These are phyloP conservation scores for Sphaeridia pumilis DNA, from an alignment of 2,888 invertebrate genomes.

Conservation along the genomic window DNA sequence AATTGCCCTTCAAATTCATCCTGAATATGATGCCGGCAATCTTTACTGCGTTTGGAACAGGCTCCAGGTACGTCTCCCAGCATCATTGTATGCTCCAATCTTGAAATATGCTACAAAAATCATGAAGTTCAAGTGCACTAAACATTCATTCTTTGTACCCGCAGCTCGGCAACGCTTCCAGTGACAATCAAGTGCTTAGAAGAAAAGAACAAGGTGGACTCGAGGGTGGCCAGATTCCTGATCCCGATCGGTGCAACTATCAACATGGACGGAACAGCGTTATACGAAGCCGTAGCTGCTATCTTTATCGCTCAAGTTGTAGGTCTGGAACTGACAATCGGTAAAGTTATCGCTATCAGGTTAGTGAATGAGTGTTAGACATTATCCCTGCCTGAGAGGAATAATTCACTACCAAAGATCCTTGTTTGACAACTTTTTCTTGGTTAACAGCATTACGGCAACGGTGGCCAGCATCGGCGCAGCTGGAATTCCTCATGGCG, in stretches of 20 bases:
- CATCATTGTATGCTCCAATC: not conserved
- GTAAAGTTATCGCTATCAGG: slow-evolving; percentile 30
- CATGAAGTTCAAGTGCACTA: not conserved
- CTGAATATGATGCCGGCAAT: slow-evolving; percentile 80
- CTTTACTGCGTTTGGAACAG: slow-evolving; percentile 91
- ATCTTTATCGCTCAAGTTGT: slow-evolving; percentile 27
- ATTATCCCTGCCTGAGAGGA: not conserved
- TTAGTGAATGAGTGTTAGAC: slow-evolving; percentile 11
- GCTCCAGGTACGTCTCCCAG: slow-evolving; percentile 54
- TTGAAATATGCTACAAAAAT: not conserved
- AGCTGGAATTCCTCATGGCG: slow-evolving; percentile 46
- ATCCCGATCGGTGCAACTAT: slow-evolving; percentile 29
- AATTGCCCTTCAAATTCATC: slow-evolving; percentile 68
- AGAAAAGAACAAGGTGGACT: slow-evolving; percentile 22
- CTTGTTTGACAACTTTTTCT: not conserved
- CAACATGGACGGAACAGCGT: slow-evolving; percentile 24
- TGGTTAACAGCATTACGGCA: slow-evolving; percentile 47
- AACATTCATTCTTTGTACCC: not conserved
- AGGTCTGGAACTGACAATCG: slow-evolving; percentile 15
- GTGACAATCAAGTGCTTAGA: slow-evolving; percentile 25
- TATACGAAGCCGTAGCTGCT: slow-evolving; percentile 24
- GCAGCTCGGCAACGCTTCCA: slow-evolving; percentile 26
- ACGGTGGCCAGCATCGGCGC: slow-evolving; percentile 49
- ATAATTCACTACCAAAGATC: not conserved
- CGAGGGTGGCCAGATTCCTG: slow-evolving; percentile 22